A percentile compares a stretch with the other conserved stretches of the same genome.
Evolutionary conservation across 2,888 invertebrate genomes (phyloP).

Genomic region (Augiades crinisus): DNA sequence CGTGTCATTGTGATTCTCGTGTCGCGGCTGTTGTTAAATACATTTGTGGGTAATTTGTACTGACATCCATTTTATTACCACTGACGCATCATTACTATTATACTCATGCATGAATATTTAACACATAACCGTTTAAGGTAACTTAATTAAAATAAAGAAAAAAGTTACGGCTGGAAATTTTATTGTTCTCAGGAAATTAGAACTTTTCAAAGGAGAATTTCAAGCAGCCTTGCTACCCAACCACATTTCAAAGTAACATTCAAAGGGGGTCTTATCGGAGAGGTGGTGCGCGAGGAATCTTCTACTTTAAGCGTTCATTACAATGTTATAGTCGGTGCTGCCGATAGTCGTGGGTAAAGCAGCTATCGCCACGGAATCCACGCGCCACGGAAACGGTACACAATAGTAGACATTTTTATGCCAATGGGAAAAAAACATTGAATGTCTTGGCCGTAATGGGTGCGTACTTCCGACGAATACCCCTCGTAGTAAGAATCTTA

Average conservation of each 20-base stretch:
- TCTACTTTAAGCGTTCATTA: background rate
- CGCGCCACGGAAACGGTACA: conserved; percentile 9
- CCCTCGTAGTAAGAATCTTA: conserved; percentile 12
- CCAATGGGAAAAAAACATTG: conserved; percentile 28
- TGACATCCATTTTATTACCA: background rate
- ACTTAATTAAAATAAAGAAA: too few species aligned
- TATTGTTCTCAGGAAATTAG: too few species aligned
- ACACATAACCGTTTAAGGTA: too few species aligned
- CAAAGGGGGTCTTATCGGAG: conserved; percentile 2
- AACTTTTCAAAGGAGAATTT: too few species aligned
- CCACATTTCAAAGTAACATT: background rate
- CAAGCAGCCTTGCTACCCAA: too few species aligned
- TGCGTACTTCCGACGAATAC: conserved; percentile 13
- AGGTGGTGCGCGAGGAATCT: background rate
- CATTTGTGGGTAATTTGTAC: conserved; percentile 7
- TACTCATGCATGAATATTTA: background rate
- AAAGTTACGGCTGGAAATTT: too few species aligned
- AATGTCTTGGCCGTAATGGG: conserved; percentile 17
- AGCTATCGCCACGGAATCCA: background rate
- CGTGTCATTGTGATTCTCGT: conserved; percentile 6
- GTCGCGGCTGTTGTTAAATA: conserved; percentile 1
- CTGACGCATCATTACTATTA: too few species aligned
- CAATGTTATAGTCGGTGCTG: background rate
- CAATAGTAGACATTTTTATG: conserved; percentile 32
- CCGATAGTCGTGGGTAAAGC: background rate